Percentiles rank a stretch among this genome's conserved stretches.
These are phyloP conservation scores for Ophion slaviceki DNA, from an alignment of 2,888 invertebrate genomes.

Conservation along the genomic window DNA sequence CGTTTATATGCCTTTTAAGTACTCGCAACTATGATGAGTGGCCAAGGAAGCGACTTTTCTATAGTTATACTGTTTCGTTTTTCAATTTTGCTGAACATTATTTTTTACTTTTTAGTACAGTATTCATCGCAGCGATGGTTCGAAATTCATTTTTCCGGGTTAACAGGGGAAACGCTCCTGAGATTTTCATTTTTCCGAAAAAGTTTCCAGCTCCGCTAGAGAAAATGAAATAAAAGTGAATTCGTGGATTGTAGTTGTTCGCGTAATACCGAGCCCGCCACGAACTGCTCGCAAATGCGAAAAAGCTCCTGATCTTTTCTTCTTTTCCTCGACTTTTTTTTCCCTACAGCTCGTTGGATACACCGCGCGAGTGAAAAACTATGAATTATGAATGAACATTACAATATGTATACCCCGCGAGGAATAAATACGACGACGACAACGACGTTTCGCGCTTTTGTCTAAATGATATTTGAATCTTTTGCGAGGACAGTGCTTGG, in stretches of 20 bases:
- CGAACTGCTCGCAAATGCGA: constrained; percentile 14
- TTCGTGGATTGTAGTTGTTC: constrained; percentile 56
- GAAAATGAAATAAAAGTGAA: constrained; percentile 56
- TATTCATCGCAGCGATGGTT: constrained; percentile 2
- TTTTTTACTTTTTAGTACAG: no score
- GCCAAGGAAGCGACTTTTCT: no score
- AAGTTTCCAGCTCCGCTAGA: constrained; percentile 16
- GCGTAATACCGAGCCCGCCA: not conserved
- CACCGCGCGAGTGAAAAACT: constrained; percentile 56
- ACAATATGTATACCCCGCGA: constrained; percentile 66
- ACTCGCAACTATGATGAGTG: no score
- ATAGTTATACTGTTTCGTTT: no score
- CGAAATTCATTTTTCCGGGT: constrained; percentile 22
- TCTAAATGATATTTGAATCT: constrained; percentile 73
- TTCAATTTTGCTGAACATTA: no score
- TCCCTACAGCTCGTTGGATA: constrained; percentile 10
- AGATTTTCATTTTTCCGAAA: constrained; percentile 28
- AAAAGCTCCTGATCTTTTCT: not conserved
- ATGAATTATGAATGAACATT: constrained; percentile 75
- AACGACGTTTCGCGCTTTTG: constrained; percentile 72
- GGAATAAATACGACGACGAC: constrained; percentile 58
- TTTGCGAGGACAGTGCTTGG: constrained; percentile 32
- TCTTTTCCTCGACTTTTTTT: constrained; percentile 5
- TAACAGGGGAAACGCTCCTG: constrained; percentile 16
- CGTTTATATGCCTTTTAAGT: no score